Conservation (phyloP, 2,888 invertebrate species). For the Drosophila flavopinicola region DNA sequence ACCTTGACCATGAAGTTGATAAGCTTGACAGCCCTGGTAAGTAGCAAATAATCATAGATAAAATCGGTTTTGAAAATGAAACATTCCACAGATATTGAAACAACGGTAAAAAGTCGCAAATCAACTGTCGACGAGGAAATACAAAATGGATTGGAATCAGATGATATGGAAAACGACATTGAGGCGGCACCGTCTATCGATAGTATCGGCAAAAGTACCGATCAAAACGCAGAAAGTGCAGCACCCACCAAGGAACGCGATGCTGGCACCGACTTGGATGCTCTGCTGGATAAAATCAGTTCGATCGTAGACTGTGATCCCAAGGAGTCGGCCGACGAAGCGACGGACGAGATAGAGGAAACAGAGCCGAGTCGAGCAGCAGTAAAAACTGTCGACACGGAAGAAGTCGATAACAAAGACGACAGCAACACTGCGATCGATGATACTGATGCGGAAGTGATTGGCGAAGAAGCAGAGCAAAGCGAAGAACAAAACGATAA, state of each 20-base stretch:
- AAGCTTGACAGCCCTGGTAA: constrained; percentile 50
- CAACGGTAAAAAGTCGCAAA: constrained; percentile 5
- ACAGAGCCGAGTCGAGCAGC: neutral
- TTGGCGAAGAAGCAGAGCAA: constrained; percentile 10
- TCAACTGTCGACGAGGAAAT: constrained; percentile 28
- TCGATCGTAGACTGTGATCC: constrained; percentile 57
- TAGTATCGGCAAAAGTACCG: constrained; percentile 21
- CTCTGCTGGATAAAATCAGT: constrained; percentile 62
- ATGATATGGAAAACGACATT: constrained; percentile 12
- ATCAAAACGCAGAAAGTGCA: neutral
- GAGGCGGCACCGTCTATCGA: constrained; percentile 22
- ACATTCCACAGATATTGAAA: constrained; percentile 18
- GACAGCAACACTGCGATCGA: constrained; percentile 23
- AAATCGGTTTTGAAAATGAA: neutral
- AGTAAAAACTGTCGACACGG: neutral
- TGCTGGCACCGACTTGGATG: constrained; percentile 65
- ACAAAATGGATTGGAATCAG: constrained; percentile 26
- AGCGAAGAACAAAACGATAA: constrained; percentile 7
- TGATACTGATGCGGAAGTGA: neutral
- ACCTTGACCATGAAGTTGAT: constrained; percentile 38
- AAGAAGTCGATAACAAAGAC: constrained; percentile 32
- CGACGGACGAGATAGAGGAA: neutral
- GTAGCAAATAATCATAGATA: neutral
- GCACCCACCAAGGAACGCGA: constrained; percentile 37
- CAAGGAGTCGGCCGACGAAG: constrained; percentile 26